These are phyloP conservation scores for Drosophila cardini DNA, from an alignment of 1,140 invertebrate genomes.

Conservation along the genomic window DNA sequence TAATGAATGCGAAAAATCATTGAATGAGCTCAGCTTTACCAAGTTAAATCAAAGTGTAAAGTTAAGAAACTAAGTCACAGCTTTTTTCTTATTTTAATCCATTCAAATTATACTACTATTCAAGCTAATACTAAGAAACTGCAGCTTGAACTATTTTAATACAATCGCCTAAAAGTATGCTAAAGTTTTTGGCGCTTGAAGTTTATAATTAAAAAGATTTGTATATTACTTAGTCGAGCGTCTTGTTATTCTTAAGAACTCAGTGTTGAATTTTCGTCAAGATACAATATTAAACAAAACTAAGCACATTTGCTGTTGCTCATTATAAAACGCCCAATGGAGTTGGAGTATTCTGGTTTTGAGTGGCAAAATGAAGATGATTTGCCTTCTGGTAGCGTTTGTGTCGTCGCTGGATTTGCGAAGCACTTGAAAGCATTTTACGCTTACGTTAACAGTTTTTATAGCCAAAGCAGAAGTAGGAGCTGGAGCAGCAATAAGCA, in stretches of 20 bases:
- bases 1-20: neutral
- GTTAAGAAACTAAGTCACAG: too few species aligned
- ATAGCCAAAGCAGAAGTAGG: slow-evolving; percentile 54
- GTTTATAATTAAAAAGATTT: too few species aligned
- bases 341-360: slow-evolving; percentile 16
- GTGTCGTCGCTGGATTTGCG: slow-evolving; percentile 65
- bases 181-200: too few species aligned
- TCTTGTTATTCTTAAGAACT: neutral
- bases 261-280: neutral
- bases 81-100: too few species aligned
- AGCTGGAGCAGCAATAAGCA: slow-evolving; percentile 68
- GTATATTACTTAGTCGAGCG: too few species aligned
- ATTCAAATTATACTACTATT: too few species aligned
- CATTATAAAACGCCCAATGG: slow-evolving; percentile 56
- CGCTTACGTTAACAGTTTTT: slow-evolving; percentile 82
- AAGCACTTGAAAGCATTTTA: slow-evolving; percentile 82
- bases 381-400: slow-evolving; percentile 32
- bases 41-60: too few species aligned
- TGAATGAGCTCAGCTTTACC: neutral
- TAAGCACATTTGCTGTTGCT: slow-evolving; percentile 39
- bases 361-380: slow-evolving; percentile 27
- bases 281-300: neutral
- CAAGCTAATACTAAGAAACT: too few species aligned
- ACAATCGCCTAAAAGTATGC: too few species aligned
- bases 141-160: too few species aligned